A percentile compares a stretch with the other conserved stretches of the same genome.
Evolutionary conservation across 2,797 vertebrate species (phyloP).

Genomic region (Pogoniulus pusillus): DNA sequence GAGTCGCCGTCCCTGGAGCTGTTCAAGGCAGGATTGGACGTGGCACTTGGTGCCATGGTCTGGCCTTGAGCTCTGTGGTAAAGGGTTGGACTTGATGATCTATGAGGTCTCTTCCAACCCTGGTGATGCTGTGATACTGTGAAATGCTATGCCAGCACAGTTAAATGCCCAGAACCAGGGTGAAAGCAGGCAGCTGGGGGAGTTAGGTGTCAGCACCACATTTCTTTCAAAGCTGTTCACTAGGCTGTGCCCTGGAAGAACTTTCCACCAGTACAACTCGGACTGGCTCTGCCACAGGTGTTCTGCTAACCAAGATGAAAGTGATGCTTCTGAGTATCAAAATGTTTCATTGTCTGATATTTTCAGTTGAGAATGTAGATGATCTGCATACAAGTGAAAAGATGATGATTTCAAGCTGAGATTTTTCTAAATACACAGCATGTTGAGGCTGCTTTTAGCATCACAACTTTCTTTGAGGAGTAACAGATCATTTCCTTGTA

Average conservation of each 20-base stretch:
- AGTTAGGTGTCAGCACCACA: accelerated
- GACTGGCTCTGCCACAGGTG: neutral
- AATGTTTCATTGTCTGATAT: neutral
- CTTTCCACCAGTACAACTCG: neutral
- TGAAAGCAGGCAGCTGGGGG: neutral
- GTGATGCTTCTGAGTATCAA: neutral
- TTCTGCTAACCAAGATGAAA: neutral
- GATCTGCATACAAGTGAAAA: neutral
- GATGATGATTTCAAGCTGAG: neutral
- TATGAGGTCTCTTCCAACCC: no score
- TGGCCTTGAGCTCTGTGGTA: no score
- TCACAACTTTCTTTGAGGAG: neutral
- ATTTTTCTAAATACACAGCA: neutral
- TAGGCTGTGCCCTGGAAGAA: neutral
- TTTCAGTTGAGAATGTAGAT: neutral
- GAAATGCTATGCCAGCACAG: neutral
- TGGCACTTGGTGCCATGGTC: no score
- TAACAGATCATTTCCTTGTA: neutral
- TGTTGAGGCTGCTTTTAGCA: neutral
- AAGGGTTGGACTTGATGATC: no score
- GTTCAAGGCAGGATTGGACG: no score
- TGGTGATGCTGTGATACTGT: no score
- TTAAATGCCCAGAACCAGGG: neutral
- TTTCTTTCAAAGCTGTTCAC: neutral
- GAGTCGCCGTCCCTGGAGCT: no score